These are phyloP conservation scores for Procavia capensis DNA, from an alignment of 2,113 vertebrate species.

Conservation along the genomic window DNA sequence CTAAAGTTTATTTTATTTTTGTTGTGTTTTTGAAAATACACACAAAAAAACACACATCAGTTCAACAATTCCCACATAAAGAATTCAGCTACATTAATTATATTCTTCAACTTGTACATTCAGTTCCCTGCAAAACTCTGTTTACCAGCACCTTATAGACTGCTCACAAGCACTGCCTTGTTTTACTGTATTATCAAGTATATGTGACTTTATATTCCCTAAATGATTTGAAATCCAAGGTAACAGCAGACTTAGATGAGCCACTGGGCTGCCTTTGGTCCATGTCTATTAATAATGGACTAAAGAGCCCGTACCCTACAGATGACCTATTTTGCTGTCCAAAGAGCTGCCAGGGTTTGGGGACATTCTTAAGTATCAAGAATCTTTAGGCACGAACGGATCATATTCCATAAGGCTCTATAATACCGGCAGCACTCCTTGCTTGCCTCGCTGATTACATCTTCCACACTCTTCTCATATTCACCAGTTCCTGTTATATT, in stretches of 20 bases:
- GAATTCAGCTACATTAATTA: not conserved
- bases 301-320: not conserved
- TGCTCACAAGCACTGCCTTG: not conserved
- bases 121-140: not conserved
- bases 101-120: not conserved
- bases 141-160: not conserved
- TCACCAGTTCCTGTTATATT: not conserved
- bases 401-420: not conserved
- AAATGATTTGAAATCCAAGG: not conserved
- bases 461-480: not conserved
- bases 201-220: not conserved
- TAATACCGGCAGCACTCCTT: not conserved
- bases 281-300: not conserved
- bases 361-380: not conserved
- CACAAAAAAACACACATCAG: not conserved
- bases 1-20: not conserved
- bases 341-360: not conserved
- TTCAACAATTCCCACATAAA: not conserved
- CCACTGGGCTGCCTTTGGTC: not conserved
- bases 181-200: not conserved
- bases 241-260: not conserved
- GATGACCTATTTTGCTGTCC: not conserved
- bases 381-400: not conserved
- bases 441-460: not conserved
- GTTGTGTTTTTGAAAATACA: not conserved